Evolutionary conservation across 2,797 vertebrate species (phyloP).

Genomic region (Sternotherus odoratus): DNA sequence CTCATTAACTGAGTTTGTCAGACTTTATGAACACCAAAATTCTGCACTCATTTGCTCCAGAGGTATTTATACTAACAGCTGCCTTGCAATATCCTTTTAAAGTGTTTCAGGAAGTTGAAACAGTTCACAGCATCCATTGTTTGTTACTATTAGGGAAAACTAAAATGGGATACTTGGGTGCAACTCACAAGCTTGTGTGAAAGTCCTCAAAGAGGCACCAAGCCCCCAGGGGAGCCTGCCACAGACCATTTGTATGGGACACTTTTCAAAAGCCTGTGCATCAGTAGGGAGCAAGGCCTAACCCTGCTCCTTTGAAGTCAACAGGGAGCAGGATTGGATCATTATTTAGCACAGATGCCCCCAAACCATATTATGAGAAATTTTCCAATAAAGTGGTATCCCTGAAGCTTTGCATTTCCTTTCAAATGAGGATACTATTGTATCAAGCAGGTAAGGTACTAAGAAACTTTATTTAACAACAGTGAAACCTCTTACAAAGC

Average conservation of each 20-base stretch:
- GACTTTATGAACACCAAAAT: not conserved
- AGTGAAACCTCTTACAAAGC: too few species aligned
- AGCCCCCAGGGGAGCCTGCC: not conserved
- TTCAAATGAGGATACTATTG: not conserved
- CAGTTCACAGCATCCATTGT: not conserved
- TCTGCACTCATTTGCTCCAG: not conserved
- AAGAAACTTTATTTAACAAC: too few species aligned
- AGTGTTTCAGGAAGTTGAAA: too few species aligned
- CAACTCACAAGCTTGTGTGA: not conserved
- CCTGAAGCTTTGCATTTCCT: not conserved
- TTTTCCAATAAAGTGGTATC: not conserved
- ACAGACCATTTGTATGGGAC: not conserved
- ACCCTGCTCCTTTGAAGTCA: not conserved
- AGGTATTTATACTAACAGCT: not conserved
- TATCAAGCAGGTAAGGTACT: too few species aligned
- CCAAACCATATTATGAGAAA: not conserved
- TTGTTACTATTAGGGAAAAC: not conserved
- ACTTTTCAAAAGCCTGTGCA: not conserved
- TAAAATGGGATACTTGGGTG: not conserved
- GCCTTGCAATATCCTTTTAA: not conserved
- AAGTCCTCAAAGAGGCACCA: not conserved
- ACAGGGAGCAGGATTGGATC: not conserved
- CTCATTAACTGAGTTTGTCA: not conserved
- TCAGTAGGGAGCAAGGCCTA: not conserved
- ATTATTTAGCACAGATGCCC: not conserved